phyloP scores from a whole-genome alignment of 2,113 vertebrate genomes.

The Antechinus stuartii region DNA sequence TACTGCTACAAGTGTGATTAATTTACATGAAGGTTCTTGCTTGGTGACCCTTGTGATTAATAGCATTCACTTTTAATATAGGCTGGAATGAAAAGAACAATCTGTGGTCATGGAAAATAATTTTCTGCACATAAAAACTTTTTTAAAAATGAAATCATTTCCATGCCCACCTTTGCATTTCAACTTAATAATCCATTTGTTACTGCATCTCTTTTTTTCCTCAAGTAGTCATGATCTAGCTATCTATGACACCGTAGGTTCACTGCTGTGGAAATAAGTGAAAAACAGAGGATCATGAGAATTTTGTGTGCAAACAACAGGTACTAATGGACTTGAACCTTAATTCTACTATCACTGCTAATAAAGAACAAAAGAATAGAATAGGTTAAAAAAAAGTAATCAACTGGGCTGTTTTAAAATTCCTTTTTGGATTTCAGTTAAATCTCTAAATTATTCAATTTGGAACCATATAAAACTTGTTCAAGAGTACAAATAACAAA shows the following conservation, averaged over 20 bases:
- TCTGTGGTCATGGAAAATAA: background rate
- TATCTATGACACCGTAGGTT: background rate
- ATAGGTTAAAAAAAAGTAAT: background rate
- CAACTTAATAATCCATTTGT: background rate
- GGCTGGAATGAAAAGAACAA: background rate
- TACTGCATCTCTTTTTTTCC: background rate
- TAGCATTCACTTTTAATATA: background rate
- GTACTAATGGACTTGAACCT: background rate
- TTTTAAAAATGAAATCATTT: background rate
- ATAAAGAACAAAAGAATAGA: background rate
- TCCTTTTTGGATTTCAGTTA: background rate
- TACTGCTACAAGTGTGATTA: background rate
- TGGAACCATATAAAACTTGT: background rate
- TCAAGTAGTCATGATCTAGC: background rate
- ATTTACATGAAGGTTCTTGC: background rate
- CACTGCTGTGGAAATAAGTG: background rate
- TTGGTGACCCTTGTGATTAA: background rate
- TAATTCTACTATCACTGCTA: background rate
- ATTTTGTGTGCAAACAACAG: background rate
- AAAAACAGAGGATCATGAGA: background rate
- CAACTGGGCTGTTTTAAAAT: background rate
- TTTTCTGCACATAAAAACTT: background rate
- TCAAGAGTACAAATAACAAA: background rate
- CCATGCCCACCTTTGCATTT: background rate
- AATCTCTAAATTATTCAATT: background rate